Base-by-base conservation (phyloP, 2,113 vertebrate genomes). In the Brachirus orientalis region DNA sequence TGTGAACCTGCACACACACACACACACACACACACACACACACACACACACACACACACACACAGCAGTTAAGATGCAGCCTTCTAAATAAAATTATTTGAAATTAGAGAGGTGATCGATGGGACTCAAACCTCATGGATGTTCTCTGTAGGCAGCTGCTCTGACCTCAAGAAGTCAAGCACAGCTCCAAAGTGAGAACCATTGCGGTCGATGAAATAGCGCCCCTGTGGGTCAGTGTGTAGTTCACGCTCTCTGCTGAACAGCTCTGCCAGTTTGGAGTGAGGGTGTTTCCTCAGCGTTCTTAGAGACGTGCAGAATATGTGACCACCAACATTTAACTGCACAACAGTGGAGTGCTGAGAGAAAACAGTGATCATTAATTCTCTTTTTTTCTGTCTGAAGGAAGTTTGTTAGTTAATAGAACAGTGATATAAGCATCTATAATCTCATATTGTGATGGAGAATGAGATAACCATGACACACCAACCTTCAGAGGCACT, bases 131-230 rank as follows among this genome's bases (percentile, higher is more conserved):
- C 94, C 0, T 97, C 94, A 6, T 56, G 85, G 69, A 97, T 35
- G 67, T 93, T 84, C 45, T 93, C 80, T 0, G 78, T 88, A 44
- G 97, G 96, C 51, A 96, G 75, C 22, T 80, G 82, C 10, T 94
- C 94, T 0, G 92, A 94, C 11, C 96, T 93, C 63, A 98, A 91
- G 83, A 94, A 99, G 44, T 97, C 95, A 45, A 99, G 70, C 61
- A 99, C 82, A 41, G 93, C 89, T 8, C 91, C 89, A 14, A 99
- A 99, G 67, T 95, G 83, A 0, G 91, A 92, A 1, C 96, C 95
- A 0, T 96, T 90, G 0, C 95, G 93, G 87, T 99, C 96, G 0
- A 98, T 93, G 91, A 98, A 98, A 91, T 87, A 89, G 8, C 94
- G 90, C 0, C 96, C 96, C 56, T 93, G 87, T 0, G 86, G 56